Evolutionary conservation across 2,113 vertebrate genomes (phyloP).

Genomic region (Xenopus borealis): DNA sequence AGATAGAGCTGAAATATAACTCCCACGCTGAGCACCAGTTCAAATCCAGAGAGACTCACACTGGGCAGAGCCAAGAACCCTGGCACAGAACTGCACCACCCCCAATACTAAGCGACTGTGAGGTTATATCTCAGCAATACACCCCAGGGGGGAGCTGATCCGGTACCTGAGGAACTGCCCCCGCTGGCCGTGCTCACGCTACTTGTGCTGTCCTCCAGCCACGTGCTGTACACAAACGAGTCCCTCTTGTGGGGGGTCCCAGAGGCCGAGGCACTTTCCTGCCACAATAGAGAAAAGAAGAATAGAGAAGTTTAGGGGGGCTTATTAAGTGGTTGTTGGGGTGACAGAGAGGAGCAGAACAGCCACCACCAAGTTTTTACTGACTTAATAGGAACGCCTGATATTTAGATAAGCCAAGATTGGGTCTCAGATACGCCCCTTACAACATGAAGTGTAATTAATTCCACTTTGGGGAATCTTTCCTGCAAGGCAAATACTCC

Average conservation of each 20-base stretch:
- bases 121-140: too few relatives aligned
- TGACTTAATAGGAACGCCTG: background rate
- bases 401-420: background rate
- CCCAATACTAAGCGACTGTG: too few relatives aligned
- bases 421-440: background rate
- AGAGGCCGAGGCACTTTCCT: slow-evolving; percentile 80
- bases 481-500: too few relatives aligned
- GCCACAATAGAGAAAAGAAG: background rate
- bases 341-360: background rate
- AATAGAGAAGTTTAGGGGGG: too few relatives aligned
- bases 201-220: slow-evolving; percentile 73
- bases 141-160: too few relatives aligned
- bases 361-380: background rate
- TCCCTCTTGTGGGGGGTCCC: slow-evolving; percentile 76
- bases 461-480: too few relatives aligned
- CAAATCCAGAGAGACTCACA: too few relatives aligned
- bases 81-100: too few relatives aligned
- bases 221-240: slow-evolving; percentile 75
- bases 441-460: too few relatives aligned
- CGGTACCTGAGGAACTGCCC: slow-evolving; percentile 66
- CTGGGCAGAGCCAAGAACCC: too few relatives aligned
- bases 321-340: background rate
- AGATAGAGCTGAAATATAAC: too few relatives aligned
- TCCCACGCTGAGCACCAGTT: too few relatives aligned
- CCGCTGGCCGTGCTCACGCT: slow-evolving; percentile 62